A percentile compares a stretch with the other conserved stretches of the same genome.
Evolutionary conservation across 2,113 vertebrate species (phyloP).

Genomic region (Sprattus sprattus): DNA sequence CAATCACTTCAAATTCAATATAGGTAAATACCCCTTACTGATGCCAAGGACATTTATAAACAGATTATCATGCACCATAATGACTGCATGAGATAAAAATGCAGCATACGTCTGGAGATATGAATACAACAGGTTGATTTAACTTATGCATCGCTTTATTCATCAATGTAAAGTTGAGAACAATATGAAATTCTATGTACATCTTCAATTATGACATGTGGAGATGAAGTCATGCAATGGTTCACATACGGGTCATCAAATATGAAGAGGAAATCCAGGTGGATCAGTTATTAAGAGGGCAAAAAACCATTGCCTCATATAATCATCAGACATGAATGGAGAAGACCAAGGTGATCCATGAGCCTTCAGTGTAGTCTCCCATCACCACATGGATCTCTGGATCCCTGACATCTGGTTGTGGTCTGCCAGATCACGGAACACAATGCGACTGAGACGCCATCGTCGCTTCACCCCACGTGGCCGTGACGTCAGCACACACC

Average conservation of each 20-base stretch:
- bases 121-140: not conserved
- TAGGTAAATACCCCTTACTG: not conserved
- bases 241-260: not conserved
- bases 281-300: not conserved
- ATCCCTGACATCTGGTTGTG: slow-evolving; percentile 89
- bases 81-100: too few species aligned
- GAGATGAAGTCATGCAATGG: not conserved
- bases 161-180: not conserved
- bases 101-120: not conserved
- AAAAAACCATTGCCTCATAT: not conserved
- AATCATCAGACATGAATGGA: not conserved
- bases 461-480: slow-evolving; percentile 84
- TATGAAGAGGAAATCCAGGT: not conserved
- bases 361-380: not conserved
- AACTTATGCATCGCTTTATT: not conserved
- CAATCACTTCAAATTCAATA: too few species aligned
- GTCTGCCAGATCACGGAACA: slow-evolving; percentile 92
- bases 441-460: slow-evolving; percentile 91
- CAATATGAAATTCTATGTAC: not conserved
- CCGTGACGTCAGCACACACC: slow-evolving; percentile 91
- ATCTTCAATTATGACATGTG: not conserved
- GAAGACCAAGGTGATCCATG: not conserved
- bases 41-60: not conserved
- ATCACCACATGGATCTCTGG: slow-evolving; percentile 89
- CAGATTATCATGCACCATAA: not conserved